Evolutionary conservation across 2,888 invertebrate species (phyloP), one percentile per base, ranked within the genome.

Genomic region (Drosophila mimetica): DNA sequence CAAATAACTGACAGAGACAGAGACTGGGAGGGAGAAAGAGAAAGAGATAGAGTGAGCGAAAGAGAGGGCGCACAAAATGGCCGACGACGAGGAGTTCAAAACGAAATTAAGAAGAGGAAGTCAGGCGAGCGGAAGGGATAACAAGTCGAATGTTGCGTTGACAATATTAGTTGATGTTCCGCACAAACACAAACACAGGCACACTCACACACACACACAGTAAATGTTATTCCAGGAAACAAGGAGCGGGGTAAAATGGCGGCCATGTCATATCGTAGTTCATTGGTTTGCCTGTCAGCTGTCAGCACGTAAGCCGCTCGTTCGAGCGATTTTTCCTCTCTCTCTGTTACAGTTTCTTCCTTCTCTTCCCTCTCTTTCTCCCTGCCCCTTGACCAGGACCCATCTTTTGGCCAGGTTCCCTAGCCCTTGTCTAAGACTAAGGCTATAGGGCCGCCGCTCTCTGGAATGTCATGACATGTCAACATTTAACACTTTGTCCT

Each of bases 401-500:
- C 50, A 7, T 66, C 66, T 55, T 48, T 48, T 46, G 18, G 51
- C 55, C 53, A 55, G 34, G 25, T 74, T 58, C 54, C 37, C 54
- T 46, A 47, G 71, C 51, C 52, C n/a, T 36, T 18, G 39, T 39
- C 61, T 46, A 42, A 54, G 36, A 30, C 57, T 60, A 44, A 53
- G 65, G 51, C 75, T 55, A 1, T n/a, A n/a, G 34, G 64, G 59
- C 57, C 63, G 39, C 58, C 54, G 73, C 82, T 84, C 86, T 71
- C 66, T 84, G 84, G 78, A 76, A 84, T 83, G 87, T 81, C 83
- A 86, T 79, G 83, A 81, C 87, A 86, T 84, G 87, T 85, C 82
- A 84, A 86, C 87, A 81, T 84, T 84, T 84, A 84, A 86, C 83
- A 84, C 83, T 84, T 84, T 85, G 87, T 84, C 87, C 70, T 76